Percentiles rank a stretch among this genome's conserved stretches.
Evolutionary conservation across 2,797 vertebrate genomes (phyloP).

Genomic region (Spinibarbus caldwelli): DNA sequence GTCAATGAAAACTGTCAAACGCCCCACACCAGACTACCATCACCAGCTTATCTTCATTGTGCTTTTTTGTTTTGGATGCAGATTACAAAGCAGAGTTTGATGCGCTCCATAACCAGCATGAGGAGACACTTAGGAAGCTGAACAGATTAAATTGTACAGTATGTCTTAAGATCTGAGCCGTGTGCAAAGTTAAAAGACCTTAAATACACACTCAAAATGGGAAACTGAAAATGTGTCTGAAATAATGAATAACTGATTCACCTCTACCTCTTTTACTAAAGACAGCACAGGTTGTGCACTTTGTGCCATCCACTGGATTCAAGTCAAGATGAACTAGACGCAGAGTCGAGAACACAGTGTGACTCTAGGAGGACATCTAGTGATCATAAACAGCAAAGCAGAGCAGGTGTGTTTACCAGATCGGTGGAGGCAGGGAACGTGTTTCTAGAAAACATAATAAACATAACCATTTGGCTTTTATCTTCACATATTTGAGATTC

Average conservation of each 20-base stretch:
- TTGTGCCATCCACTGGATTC: constrained; percentile 24
- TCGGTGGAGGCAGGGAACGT: too few relatives aligned
- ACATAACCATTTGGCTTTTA: neutral
- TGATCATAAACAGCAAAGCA: constrained; percentile 45
- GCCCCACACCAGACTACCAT: too few relatives aligned
- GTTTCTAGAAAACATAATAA: too few relatives aligned
- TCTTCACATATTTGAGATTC: neutral
- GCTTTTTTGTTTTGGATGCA: neutral
- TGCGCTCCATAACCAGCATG: neutral
- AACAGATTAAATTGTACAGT: neutral
- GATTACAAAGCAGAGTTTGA: neutral
- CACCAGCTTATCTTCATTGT: neutral
- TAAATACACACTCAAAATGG: too few relatives aligned
- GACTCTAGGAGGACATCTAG: constrained; percentile 54
- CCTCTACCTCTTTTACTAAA: neutral
- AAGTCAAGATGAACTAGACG: constrained; percentile 45
- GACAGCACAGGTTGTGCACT: constrained; percentile 24
- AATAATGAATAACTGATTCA: neutral
- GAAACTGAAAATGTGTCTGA: neutral
- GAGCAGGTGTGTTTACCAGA: constrained; percentile 44
- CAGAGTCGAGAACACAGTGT: constrained; percentile 54
- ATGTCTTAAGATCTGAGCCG: neutral
- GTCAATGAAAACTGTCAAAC: neutral
- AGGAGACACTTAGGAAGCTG: neutral
- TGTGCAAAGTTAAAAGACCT: neutral